Evolutionary conservation across 92 coral and sea anemone species (phyloP).

Genomic region (Paragorgia papillata): DNA sequence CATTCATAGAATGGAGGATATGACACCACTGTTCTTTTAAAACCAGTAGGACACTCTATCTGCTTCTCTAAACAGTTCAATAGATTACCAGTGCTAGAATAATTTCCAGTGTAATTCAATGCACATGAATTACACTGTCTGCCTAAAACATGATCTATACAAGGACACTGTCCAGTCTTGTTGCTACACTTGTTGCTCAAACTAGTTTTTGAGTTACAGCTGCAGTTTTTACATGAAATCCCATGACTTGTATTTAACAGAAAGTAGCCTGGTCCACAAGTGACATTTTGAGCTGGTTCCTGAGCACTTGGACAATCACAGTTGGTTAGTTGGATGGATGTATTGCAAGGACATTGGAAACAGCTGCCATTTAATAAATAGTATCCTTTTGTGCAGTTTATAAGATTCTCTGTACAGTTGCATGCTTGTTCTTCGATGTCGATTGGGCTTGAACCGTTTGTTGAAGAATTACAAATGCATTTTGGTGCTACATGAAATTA

Average conservation of each 20-base stretch:
- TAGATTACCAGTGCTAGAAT: constrained; percentile 19
- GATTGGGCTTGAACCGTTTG: background rate
- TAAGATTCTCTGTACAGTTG: constrained; percentile 2
- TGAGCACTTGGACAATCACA: constrained; percentile 5
- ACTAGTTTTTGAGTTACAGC: constrained; percentile 77
- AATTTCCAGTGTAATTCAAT: constrained; percentile 16
- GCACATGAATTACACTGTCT: constrained; percentile 71
- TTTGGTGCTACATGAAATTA: background rate
- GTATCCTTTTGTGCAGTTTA: constrained; percentile 14
- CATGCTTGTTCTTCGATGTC: background rate
- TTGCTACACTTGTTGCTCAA: constrained; percentile 77
- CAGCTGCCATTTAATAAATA: constrained; percentile 4
- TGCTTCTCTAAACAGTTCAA: constrained; percentile 5
- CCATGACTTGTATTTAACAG: constrained; percentile 6
- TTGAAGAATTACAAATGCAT: constrained; percentile 13
- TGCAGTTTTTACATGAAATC: constrained; percentile 48
- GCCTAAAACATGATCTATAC: constrained; percentile 87
- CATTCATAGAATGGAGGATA: constrained; percentile 11
- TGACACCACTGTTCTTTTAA: background rate
- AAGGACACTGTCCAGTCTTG: constrained; percentile 72
- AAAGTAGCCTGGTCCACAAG: constrained; percentile 6
- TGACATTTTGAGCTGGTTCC: background rate
- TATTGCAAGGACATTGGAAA: constrained; percentile 7
- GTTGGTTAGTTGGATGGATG: background rate
- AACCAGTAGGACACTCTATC: constrained; percentile 3